Base-by-base conservation (phyloP, 2,888 invertebrate species). In the Lepeophtheirus nordmannii region DNA sequence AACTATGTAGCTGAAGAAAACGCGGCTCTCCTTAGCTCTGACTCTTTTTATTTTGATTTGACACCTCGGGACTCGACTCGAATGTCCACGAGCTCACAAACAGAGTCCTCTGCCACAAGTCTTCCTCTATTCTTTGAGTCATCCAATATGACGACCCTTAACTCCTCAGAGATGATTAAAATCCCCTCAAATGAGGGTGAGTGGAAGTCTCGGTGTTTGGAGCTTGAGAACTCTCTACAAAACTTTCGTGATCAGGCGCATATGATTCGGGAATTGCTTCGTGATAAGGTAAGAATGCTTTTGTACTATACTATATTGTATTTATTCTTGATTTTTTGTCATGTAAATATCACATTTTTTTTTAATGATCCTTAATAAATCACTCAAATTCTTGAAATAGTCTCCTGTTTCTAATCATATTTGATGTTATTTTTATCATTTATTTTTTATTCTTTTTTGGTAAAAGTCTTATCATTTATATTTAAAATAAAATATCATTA, bases 161-260 rank as follows among this genome's bases (percentile, higher is more conserved):
- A 22, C 17, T 22, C 8, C 56, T 56, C 22, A 22, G 56, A 56
- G 17, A 22, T 56, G 17, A 56, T 56, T 57, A 20, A 40, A 69
- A 69, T 14, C 20, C 62, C 62, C 20, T 20, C 23, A 39, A 40
- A 40, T 30, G 71, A 72, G 20, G 70, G 87, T 73, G 87, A 89
- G 77, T 91, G 90, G 91, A 88, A 89, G 77, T 89, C 89, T 76
- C 80, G 88, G 67, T 91, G 90, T 74, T 76, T 89, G 72, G 86
- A 88, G 74, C 77, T 92, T 71, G 90, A 91, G 76, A 77, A 87
- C 72, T 89, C 91, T 74, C 77, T 91, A 71, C 89, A 89, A 74
- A 80, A 89, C 70, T 89, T 87, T 74, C 82, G 88, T 72, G 84
- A 86, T 72, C 90, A 91, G 77, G 89, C 90, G 1, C 86, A 87